Evolutionary conservation across 2,797 vertebrate genomes (phyloP).

Genomic region (Oreochromis grahami): DNA sequence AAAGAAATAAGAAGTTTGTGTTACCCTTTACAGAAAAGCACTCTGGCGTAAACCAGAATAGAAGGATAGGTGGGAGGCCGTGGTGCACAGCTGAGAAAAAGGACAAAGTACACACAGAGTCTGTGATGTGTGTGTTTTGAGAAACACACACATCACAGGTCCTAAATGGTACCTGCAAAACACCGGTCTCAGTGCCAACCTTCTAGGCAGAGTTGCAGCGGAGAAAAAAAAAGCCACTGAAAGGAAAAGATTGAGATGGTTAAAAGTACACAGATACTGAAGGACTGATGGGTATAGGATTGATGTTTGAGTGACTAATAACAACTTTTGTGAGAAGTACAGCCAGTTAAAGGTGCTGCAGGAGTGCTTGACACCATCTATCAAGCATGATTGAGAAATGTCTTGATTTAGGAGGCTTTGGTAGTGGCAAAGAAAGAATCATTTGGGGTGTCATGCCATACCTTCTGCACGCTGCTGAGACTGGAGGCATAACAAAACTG

Average conservation of each 20-base stretch:
- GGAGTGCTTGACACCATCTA: neutral
- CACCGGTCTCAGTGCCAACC: neutral
- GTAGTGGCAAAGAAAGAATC: neutral
- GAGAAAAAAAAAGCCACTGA: accelerated
- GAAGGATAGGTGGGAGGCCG: neutral
- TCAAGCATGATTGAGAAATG: neutral
- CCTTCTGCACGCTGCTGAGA: neutral
- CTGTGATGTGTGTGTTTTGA: neutral
- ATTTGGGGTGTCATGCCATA: neutral
- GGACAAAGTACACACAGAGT: neutral
- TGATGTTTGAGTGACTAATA: neutral
- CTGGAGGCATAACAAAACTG: neutral
- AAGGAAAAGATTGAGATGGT: neutral
- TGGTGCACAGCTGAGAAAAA: neutral
- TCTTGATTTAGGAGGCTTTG: neutral
- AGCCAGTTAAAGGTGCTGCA: neutral
- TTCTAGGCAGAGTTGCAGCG: neutral
- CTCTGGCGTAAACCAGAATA: neutral
- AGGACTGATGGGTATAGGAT: neutral
- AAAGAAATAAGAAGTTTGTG: neutral
- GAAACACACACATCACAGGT: neutral
- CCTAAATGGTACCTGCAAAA: neutral
- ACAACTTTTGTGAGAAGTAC: neutral
- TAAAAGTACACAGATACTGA: neutral
- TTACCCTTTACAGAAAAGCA: neutral